Evolutionary conservation across 2,888 invertebrate species (phyloP), one percentile per base, ranked within the genome.

Genomic region (Drosophila macrospina): DNA sequence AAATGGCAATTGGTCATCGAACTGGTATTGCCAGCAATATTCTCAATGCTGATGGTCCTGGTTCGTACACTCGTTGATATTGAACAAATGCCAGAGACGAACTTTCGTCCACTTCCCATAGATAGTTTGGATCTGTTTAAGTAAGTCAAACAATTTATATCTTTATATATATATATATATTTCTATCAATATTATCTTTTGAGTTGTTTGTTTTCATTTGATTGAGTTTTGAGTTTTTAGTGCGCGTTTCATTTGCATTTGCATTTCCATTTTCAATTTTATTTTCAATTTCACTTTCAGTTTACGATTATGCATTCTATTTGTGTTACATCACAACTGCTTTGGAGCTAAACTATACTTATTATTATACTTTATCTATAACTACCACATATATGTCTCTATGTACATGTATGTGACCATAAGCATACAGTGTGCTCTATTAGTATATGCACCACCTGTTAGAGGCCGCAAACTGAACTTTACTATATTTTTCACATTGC

Each of bases 61-160:
- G 93, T 97, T 57, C 93, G 97, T 39, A 94, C 94, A 74, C 92
- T 95, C 69, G 95, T 96, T 0, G 93, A 94, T 62, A 95, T 95
- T 0, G 92, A 93, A 0, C 80, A 78, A 4, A 71, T 45, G 54
- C 44, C 30, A 1, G 10, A 77, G 0, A 73, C 79, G 5, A 74
- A 51, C 0, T 94, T 91, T 69, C 82, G 89, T 0, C 74, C 91
- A 0, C 70, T 93, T 62, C 79, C 89, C 24, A 92, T 93, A 8
- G 78, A 91, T 42, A 79, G 90, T 30, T 74, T 92, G 30, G 34
- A 80, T 3, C 26, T 88, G 36, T 86, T 90, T 30, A 77, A 74
- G 91, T 91, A 74, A 89, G 88, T 86, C 4, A 28, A 7, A n/a
- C n/a, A n/a, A n/a, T n/a, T n/a, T n/a, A n/a, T n/a, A n/a, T 0